Evolutionary conservation across 2,888 invertebrate species (phyloP).

Genomic region (Drosophila greeni): DNA sequence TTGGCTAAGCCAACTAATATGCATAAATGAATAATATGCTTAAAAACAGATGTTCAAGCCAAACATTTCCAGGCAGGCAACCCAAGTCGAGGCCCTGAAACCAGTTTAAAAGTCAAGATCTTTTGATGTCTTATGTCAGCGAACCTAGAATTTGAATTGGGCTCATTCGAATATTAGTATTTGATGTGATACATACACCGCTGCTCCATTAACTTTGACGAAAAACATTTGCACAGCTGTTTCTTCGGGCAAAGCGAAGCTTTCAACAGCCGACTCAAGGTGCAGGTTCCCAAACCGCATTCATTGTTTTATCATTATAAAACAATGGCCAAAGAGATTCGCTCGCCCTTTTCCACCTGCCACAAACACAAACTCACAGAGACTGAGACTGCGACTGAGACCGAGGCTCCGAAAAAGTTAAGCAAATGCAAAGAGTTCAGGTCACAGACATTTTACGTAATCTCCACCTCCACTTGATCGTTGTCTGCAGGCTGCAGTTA

Average conservation of each 20-base stretch:
- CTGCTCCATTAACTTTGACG: constrained; percentile 6
- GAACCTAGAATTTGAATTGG: constrained; percentile 24
- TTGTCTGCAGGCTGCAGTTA: constrained; percentile 45
- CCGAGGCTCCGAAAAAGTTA: constrained; percentile 44
- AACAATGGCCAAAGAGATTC: constrained; percentile 56
- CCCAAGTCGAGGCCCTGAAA: constrained; percentile 30
- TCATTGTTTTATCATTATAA: constrained; percentile 51
- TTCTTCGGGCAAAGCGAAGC: constrained; percentile 37
- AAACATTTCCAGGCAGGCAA: constrained; percentile 10
- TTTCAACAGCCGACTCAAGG: constrained; percentile 65
- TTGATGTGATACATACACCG: constrained; percentile 2
- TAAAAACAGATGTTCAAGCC: constrained; percentile 23
- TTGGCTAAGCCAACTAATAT: constrained; percentile 26
- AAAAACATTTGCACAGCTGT: constrained; percentile 61
- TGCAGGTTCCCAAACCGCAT: constrained; percentile 64
- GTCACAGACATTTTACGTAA: constrained; percentile 72
- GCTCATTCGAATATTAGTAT: constrained; percentile 11
- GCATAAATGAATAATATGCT: constrained; percentile 40
- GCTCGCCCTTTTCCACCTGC: constrained; percentile 57
- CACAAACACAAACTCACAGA: constrained; percentile 14
- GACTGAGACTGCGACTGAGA: background rate
- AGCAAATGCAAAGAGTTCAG: constrained; percentile 71
- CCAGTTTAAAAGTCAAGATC: constrained; percentile 19
- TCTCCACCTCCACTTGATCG: constrained; percentile 39
- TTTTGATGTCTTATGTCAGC: constrained; percentile 35